Evolutionary conservation across 2,888 invertebrate genomes (phyloP).

Genomic region (Stegophylla sp.): DNA sequence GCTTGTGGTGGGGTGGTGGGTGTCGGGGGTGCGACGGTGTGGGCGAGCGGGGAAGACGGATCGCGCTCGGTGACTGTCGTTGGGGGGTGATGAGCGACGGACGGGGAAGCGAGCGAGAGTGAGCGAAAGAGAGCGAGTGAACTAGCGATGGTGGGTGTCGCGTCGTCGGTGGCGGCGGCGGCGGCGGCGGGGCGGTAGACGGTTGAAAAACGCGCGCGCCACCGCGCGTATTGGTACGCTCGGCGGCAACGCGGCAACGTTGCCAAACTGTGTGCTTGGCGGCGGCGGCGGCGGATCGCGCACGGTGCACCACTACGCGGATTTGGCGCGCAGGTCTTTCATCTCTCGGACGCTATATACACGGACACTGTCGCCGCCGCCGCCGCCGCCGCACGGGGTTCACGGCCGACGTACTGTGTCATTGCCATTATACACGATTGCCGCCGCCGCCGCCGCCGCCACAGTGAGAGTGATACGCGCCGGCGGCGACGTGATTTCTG

Average conservation of each 20-base stretch:
- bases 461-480: slow-evolving; percentile 19
- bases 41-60: too few species aligned
- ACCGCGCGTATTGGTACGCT: too few species aligned
- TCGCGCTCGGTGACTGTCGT: not conserved
- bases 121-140: not conserved
- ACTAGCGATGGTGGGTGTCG: not conserved
- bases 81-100: not conserved
- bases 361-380: not conserved
- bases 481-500: slow-evolving; percentile 12
- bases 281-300: not conserved
- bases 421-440: slow-evolving; percentile 46
- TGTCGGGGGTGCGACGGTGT: not conserved
- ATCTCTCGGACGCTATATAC: slow-evolving; percentile 11
- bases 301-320: not conserved
- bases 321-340: slow-evolving; percentile 53
- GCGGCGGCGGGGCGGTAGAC: not conserved
- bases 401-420: slow-evolving; percentile 54
- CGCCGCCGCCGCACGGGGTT: slow-evolving; percentile 18
- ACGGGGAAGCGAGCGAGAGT: not conserved
- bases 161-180: slow-evolving; percentile 4
- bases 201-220: too few species aligned
- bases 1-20: not conserved
- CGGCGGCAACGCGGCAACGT: too few species aligned
- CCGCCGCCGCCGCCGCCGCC: not conserved
- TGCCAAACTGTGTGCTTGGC: too few species aligned